Conservation (phyloP, 2,113 vertebrate species). For the Periophthalmus modestus region DNA sequence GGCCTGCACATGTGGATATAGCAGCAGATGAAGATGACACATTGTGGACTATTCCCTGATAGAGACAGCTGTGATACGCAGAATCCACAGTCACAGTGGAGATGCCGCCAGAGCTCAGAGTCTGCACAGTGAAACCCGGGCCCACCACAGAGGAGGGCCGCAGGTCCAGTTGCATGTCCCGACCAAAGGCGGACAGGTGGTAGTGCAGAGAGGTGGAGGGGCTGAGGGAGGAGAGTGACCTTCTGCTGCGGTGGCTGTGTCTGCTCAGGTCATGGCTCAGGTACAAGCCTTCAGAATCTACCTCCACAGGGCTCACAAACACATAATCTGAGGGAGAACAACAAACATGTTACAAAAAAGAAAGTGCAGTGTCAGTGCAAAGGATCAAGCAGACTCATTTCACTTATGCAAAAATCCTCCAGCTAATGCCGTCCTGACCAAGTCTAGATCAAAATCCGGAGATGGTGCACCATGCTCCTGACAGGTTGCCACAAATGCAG, state of each 20-base stretch:
- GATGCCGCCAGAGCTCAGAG: conserved; percentile 81
- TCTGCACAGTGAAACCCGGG: conserved; percentile 87
- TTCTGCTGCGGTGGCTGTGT: conserved; percentile 79
- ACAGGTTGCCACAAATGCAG: too few species aligned
- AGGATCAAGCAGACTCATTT: neutral
- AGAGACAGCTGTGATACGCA: conserved; percentile 84
- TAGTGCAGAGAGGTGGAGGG: conserved; percentile 83
- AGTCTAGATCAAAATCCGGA: too few species aligned
- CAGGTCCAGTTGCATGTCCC: conserved; percentile 90
- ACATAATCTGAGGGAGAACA: conserved; percentile 83
- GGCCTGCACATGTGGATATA: conserved; percentile 90
- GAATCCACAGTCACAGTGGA: conserved; percentile 70
- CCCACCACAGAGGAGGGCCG: conserved; percentile 84
- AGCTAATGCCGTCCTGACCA: too few species aligned
- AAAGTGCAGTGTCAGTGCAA: neutral
- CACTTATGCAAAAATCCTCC: neutral
- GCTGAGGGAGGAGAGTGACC: conserved; percentile 72
- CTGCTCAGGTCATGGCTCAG: conserved; percentile 86
- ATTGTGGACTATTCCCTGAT: conserved; percentile 95
- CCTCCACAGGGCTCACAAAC: conserved; percentile 91
- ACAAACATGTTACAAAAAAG: neutral
- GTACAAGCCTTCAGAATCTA: conserved; percentile 84
- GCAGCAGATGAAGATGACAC: conserved; percentile 87
- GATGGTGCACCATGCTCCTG: too few species aligned
- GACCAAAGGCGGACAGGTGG: conserved; percentile 90